Conservation (phyloP, 1,140 invertebrate genomes). For the Cherax quadricarinatus region DNA sequence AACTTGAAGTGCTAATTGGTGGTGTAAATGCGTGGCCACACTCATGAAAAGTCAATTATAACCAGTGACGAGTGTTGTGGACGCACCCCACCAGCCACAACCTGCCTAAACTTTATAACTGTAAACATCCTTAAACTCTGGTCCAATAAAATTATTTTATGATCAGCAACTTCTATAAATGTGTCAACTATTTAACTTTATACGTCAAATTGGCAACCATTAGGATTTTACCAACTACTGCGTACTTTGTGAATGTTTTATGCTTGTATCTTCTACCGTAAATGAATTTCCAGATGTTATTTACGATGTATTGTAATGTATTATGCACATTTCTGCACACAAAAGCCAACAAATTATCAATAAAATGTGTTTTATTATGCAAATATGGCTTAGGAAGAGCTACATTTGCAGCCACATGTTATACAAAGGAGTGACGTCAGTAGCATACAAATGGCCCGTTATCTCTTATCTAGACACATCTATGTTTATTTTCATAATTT, state of each 20-base stretch:
- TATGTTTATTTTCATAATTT: too few relatives aligned
- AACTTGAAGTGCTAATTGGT: neutral
- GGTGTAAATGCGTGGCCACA: neutral
- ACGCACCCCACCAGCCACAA: neutral
- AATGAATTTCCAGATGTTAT: too few relatives aligned
- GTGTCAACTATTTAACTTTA: neutral
- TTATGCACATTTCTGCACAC: too few relatives aligned
- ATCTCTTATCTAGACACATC: too few relatives aligned
- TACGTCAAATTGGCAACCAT: neutral
- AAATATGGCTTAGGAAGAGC: too few relatives aligned
- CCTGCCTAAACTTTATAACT: neutral
- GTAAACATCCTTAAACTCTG: neutral
- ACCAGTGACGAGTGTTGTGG: neutral
- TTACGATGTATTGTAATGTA: too few relatives aligned
- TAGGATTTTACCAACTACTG: neutral
- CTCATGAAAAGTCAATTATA: slow-evolving; percentile 4
- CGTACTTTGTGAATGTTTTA: neutral
- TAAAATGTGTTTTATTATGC: too few relatives aligned
- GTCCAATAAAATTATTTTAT: too few relatives aligned
- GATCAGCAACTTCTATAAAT: neutral
- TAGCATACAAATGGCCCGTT: too few relatives aligned
- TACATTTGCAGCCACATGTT: too few relatives aligned
- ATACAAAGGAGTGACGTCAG: too few relatives aligned
- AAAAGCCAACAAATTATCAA: too few relatives aligned
- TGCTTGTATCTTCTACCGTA: neutral